A percentile compares a stretch with the other conserved stretches of the same genome.
Conservation (phyloP, 2,113 vertebrate genomes). For the Puffinus mauretanicus region DNA sequence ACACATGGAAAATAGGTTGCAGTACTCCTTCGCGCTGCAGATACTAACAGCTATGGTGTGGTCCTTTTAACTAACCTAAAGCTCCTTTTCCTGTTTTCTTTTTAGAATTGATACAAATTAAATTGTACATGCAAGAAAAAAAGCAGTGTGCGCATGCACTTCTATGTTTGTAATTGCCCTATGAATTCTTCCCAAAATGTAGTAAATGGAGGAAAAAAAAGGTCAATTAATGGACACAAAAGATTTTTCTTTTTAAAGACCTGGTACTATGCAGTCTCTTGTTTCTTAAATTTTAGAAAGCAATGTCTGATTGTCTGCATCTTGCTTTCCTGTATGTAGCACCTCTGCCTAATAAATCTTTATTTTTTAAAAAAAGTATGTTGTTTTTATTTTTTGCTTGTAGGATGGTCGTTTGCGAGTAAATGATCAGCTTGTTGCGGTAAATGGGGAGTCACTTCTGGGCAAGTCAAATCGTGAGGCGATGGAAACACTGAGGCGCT, state of each 20-base stretch:
- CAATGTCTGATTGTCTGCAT: neutral
- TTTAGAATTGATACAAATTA: neutral
- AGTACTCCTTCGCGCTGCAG: neutral
- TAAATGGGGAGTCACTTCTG: slow-evolving; percentile 92
- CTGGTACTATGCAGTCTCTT: neutral
- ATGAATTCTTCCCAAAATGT: neutral
- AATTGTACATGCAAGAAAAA: neutral
- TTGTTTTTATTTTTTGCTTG: neutral
- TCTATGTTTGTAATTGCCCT: neutral
- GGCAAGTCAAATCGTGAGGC: slow-evolving; percentile 93
- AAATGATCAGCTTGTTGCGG: slow-evolving; percentile 93
- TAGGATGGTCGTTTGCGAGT: slow-evolving; percentile 89
- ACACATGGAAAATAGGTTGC: neutral
- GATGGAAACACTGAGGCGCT: slow-evolving; percentile 94
- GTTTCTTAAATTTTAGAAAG: neutral
- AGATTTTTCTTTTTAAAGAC: neutral
- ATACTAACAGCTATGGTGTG: neutral
- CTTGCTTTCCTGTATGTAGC: neutral
- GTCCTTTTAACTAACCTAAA: neutral
- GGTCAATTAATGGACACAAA: neutral
- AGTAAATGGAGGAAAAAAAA: neutral
- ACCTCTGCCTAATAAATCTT: neutral
- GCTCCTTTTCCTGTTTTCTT: neutral
- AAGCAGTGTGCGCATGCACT: neutral
- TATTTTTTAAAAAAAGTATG: neutral